Evolutionary conservation across 2,888 invertebrate species (phyloP), one percentile per base, ranked within the genome.

Genomic region (Rotaria sp.): DNA sequence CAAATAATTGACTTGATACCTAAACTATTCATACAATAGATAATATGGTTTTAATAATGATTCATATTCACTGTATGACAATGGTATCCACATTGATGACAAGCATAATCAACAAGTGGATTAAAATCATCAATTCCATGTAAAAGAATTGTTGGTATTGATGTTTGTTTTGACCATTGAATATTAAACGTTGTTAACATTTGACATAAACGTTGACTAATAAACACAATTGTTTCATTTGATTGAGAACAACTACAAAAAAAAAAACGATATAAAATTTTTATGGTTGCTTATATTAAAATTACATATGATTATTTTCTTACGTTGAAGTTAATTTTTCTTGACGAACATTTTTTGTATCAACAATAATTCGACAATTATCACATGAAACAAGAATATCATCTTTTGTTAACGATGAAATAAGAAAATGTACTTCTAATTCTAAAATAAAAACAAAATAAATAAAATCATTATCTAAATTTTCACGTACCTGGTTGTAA

Each of bases 101-200:
- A 80, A 13, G 80, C 80, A 45, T 80, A 80, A 45, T 80, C 45
- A 26, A 80, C 80, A 10, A 80, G 13, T n/a, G 80, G 11, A 80
- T 45, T 80, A 10, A 45, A 80, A 45, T 45, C 26, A n/a, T 45
- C 26, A 41, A 45, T 24, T n/a, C 80, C 80, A n/a, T 80, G 80
- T 26, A 80, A 3, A 26, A 80, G 41, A 41, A 80, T 45, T 26
- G 45, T 41, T 80, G 80, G 80, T 45, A 80, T 41, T 13, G 41
- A n/a, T 80, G 45, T 80, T 80, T 80, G 80, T 45, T 80, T 80
- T n/a, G n/a, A 45, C 80, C 80, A 80, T n/a, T 80, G 80, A 15
- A 24, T n/a, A 80, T 80, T 45, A 45, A 80, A 80, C 8, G n/a
- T 80, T 45, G 13, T 80, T 45, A 80, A 80, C 41, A 80, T 80